phyloP scores from a whole-genome alignment of 2,113 vertebrate species.

The Phyllostomus discolor region DNA sequence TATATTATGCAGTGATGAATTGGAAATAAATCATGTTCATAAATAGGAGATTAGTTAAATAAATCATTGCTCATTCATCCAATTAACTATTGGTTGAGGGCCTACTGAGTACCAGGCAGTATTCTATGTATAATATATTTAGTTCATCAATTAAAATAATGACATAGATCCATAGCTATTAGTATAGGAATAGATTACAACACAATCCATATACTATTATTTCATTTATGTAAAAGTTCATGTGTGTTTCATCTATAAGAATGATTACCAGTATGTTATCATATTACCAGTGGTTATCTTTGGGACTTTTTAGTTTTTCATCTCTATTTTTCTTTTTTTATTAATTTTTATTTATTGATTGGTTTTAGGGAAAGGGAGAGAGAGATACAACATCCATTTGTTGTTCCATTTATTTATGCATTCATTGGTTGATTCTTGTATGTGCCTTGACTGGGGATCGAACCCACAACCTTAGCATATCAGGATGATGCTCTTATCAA shows the following conservation, averaged over 20 bases:
- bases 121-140: not conserved
- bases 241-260: not conserved
- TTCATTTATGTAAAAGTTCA: not conserved
- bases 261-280: not conserved
- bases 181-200: not conserved
- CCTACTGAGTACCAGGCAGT: not conserved
- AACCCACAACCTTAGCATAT: too few relatives aligned
- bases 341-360: too few relatives aligned
- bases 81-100: not conserved
- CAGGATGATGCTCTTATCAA: too few relatives aligned
- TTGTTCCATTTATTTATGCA: too few relatives aligned
- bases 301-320: not conserved
- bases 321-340: not conserved
- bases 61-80: not conserved
- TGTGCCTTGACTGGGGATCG: too few relatives aligned
- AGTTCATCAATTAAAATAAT: conserved; percentile 15
- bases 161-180: not conserved
- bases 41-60: not conserved
- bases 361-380: too few relatives aligned
- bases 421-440: too few relatives aligned
- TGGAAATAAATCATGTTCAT: not conserved
- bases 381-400: too few relatives aligned
- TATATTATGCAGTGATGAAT: not conserved
- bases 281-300: not conserved
- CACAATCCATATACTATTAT: not conserved